Evolutionary conservation across 2,797 vertebrate species (phyloP).

Genomic region (Helarctos malayanus): DNA sequence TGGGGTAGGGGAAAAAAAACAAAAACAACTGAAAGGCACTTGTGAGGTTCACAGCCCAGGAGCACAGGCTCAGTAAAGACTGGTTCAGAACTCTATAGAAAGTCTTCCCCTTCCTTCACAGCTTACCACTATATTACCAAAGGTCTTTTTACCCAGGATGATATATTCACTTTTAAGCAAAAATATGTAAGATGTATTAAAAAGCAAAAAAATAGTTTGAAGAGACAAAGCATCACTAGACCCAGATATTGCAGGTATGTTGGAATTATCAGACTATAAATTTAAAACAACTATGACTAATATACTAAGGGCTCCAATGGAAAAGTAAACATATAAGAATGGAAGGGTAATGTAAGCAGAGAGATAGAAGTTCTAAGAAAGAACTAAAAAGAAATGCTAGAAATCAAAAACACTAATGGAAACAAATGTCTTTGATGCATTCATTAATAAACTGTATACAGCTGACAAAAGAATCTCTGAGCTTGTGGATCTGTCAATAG

Average conservation of each 20-base stretch:
- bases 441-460: background rate
- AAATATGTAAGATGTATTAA: background rate
- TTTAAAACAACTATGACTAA: conserved; percentile 4
- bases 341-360: background rate
- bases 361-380: background rate
- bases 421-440: background rate
- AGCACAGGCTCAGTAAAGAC: background rate
- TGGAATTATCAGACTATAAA: conserved; percentile 16
- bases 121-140: background rate
- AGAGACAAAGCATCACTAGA: background rate
- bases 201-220: background rate
- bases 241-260: background rate
- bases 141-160: background rate
- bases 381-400: background rate
- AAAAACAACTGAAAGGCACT: background rate
- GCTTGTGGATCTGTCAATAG: background rate
- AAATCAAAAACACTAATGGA: background rate
- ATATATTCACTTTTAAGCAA: conserved; percentile 25
- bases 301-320: background rate
- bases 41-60: background rate
- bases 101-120: background rate
- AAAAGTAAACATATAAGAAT: background rate
- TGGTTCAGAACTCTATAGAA: background rate
- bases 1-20: background rate
- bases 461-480: conserved; percentile 6